Base-by-base conservation (phyloP, 2,888 invertebrate genomes). In the Xestia rhomboidea region DNA sequence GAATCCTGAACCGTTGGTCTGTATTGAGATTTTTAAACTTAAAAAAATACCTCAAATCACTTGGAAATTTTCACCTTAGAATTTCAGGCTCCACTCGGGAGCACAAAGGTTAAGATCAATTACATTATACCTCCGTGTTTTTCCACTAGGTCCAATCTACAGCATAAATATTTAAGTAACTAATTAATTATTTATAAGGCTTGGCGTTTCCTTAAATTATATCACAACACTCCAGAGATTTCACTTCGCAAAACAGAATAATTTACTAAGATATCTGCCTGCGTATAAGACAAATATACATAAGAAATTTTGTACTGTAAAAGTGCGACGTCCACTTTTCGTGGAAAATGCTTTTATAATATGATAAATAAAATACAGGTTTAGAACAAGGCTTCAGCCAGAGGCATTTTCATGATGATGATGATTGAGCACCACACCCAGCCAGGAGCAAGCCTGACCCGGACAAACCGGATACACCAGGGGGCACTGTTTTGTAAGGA, bases 171-270 rank as follows among this genome's bases (percentile, higher is more conserved):
- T 86, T 86, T 73, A 84, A 82, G 68, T 66, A 76, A 72, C 71
- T 84, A 74, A 86, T 87, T 72, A 82, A 88, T 79, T 81, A 87
- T 87, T 86, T 81, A 87, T 87, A 77, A 88, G 70, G 57, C 73
- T 83, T 64, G 73, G 80, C 67, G 77, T 79, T 82, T 74, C 74
- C 70, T 77, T 73, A 76, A 79, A 86, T 80, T 82, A 73, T 81
- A 84, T 66, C 81, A 74, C 66, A 83, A 77, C 73, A 76, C 76
- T 77, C 81, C 67, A 72, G 85, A 74, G 75, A 77, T 82, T 81
- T 72, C 34, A 73, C 66, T 82, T 70, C 54, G 75, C 34, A 54
- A 77, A 76, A 83, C 63, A 46, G 78, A 82, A 83, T 85, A 68
- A 88, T 88, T 88, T 84, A 74, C 67, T 57, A 41, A 41, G 62